Evolutionary conservation across 2,113 vertebrate genomes (phyloP), one percentile per base, ranked within the genome.

Genomic region (Pionites leucogaster): DNA sequence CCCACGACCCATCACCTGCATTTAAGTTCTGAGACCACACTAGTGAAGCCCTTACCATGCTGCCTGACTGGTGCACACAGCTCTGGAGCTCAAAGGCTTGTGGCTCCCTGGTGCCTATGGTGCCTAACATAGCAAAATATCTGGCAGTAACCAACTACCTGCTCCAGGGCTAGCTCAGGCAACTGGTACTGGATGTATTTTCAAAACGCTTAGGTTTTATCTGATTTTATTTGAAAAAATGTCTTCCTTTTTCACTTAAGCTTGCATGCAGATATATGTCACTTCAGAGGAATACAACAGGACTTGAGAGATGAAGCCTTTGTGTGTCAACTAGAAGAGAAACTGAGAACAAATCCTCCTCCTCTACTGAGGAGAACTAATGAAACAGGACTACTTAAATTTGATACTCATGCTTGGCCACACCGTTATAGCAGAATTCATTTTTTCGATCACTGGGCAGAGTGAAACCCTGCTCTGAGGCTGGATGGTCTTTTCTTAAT

Each of bases 41-140:
- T 24, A 7, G 28, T 0, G 6, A 60, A 15, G 44, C 13, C n/a
- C 37, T 46, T 39, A 35, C 19, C 11, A 4, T 50, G 37, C 17
- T 1, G 0, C 41, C n/a, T 59, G 37, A 24, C 44, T n/a, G n/a
- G 9, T 74, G 13, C 33, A n/a, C 0, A 0, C 46, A 49, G 41
- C n/a, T 35, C 27, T 1, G 2, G 49, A 72, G 60, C 52, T 46
- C 59, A 13, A 42, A 50, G 31, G 11, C 31, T 65, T 39, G 15
- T 44, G 57, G 18, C 10, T 72, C 46, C 68, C 25, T 68, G n/a
- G 35, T 47, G 44, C 24, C 13, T 52, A 10, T 75, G 29, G 35
- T 42, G 52, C 28, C 19, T 52, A 8, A 46, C 0, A 4, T n/a
- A 75, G 53, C 41, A 81, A 17, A 49, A 13, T 31, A 46, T 31